Base-by-base conservation (phyloP, 2,113 vertebrate genomes). In the Dromaius novaehollandiae region DNA sequence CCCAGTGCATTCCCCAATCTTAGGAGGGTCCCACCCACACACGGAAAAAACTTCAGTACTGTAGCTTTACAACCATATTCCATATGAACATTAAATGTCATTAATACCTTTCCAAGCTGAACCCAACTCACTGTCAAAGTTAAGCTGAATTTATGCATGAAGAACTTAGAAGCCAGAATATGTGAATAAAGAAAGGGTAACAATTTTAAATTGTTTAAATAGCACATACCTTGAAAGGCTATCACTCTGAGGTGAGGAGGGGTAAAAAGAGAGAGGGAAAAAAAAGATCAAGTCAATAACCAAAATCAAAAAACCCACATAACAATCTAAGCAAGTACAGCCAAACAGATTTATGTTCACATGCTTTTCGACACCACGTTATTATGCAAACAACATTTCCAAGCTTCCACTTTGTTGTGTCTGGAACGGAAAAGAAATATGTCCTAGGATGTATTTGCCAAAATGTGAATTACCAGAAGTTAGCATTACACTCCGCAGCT, bases 171-270 rank as follows among this genome's bases (percentile, higher is more conserved):
- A 73, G 17, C 34, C 3, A 55, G 25, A 89, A 42, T 34, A 84
- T 3, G 30, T 0, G 0, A 82, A 60, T 44, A 66, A 44, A 40
- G 38, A 73, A 85, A 25, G 4, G 6, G 2, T 48, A 51, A 74
- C 2, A 51, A n/a, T 38, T 77, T 36, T 36, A 48, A 86, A 90
- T 83, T 42, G 13, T 70, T 91, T 65, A 95, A 95, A 77, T 15
- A 9, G 46, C 22, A 98, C 98, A 74, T 99, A 99, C 99, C 99
- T 98, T 93, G 98, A 98, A 97, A 99, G 97, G 96, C 98, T 98
- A 95, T 99, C 99, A 90, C 98, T 98, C 99, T 99, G 97, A 48
- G 14, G 26, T 28, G 8, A 24, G 26, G 36, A 80, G 38, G 30
- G 21, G 20, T 28, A 88, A 88, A 94, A 86, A 74, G 53, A 95